These are phyloP conservation scores for Drosophila borealis DNA, from an alignment of 2,888 invertebrate species.

Conservation along the genomic window DNA sequence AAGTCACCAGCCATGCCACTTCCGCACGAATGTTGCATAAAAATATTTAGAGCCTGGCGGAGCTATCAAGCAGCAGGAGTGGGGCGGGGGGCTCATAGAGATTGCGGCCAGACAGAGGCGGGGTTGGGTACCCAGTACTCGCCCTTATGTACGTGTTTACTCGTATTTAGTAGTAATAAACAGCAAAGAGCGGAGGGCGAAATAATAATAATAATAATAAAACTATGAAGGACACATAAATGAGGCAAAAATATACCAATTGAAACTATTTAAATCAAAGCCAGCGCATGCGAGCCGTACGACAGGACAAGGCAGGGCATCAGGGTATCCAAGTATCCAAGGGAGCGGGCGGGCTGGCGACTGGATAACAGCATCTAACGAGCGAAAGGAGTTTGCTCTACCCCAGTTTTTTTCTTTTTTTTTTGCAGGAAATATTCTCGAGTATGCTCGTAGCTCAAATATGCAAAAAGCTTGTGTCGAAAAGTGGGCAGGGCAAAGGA, in stretches of 20 bases:
- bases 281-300: conserved; percentile 7
- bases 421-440: conserved; percentile 44
- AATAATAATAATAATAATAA: conserved; percentile 39
- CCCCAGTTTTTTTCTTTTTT: not conserved
- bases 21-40: conserved; percentile 70
- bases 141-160: conserved; percentile 14
- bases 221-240: conserved; percentile 49
- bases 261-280: conserved; percentile 73
- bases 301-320: not conserved
- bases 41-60: conserved; percentile 40
- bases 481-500: conserved; percentile 61
- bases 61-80: conserved; percentile 11
- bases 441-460: conserved; percentile 33
- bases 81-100: conserved; percentile 1
- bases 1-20: conserved; percentile 75
- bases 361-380: conserved; percentile 36
- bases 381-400: conserved; percentile 5
- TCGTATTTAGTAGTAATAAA: conserved; percentile 23
- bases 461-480: conserved; percentile 54
- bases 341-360: not conserved
- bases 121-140: not conserved
- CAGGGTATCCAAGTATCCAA: too few species aligned
- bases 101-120: conserved; percentile 6
- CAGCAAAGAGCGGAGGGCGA: conserved; percentile 5
- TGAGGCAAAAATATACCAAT: conserved; percentile 49